Base-by-base conservation (phyloP, 2,888 invertebrate genomes). In the Ischnura elegans region DNA sequence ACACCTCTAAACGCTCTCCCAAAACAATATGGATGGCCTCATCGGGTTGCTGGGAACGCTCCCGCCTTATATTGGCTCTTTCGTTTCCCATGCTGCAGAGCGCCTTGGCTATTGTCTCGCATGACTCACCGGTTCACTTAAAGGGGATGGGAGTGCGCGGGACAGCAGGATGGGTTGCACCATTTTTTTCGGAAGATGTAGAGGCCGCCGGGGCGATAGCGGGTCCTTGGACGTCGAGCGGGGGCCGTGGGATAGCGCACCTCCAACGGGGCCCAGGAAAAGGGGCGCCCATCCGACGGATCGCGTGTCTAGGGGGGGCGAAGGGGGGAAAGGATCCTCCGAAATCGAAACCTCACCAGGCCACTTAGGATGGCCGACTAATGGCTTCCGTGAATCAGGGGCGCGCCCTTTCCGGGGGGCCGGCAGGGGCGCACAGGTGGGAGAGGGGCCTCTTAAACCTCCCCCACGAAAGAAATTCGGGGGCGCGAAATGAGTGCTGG, bases 291-390 rank as follows among this genome's bases (percentile, higher is more conserved):
- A 13, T n/a, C 51, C 51, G 19, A 29, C 51, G 47, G 90, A 90
- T 90, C 90, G 90, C 90, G 43, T 66, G 90, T 90, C 43, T 43
- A 46, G 46, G n/a, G 42, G 86, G 46, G 86, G 86, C 25, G 2
- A 25, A 42, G 61, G 43, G 21, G 51, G 5, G 0, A 25, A 61
- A 76, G 76, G 19, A 87, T 36, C 87, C n/a, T 42, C 36, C 87
- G 55, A 55, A 87, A 87, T 87, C 90, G 90, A 90, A 87, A 87
- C 87, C 87, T 55, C 55, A 90, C 90, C 90, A 66, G 90, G 90
- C 90, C 90, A 90, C 90, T 90, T 90, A 90, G 55, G 42, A 43
- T 55, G n/a, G 43, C 90, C 66, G 61, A 90, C 90, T 90, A 90
- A 90, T 90, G 90, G 90, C 61, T 43, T 43, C 90, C 42, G 90